Evolutionary conservation across 2,113 vertebrate species (phyloP), one percentile per base, ranked within the genome.

Genomic region (Prionailurus bengalensis): DNA sequence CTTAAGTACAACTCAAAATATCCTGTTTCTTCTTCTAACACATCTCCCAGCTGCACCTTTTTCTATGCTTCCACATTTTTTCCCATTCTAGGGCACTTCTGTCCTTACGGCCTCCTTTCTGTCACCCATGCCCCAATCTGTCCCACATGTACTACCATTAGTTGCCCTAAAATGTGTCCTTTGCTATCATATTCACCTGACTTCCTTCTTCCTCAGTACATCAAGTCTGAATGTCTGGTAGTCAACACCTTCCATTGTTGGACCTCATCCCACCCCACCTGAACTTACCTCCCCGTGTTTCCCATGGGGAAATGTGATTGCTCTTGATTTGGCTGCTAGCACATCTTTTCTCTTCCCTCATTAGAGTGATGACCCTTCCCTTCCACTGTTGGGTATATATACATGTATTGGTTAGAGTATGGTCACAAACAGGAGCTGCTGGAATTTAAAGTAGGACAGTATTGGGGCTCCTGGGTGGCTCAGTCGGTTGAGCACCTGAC

Each of bases 401-500:
- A 13, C 74, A 11, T 51, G 7, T 51, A n/a, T 74, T 81, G 4
- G 4, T 80, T 42, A 80, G 29, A 23, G 55, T 8, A 11, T 27
- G 23, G 9, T 79, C 23, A 86, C 48, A 53, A 70, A 48, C 33
- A 89, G 74, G 58, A 89, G 42, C 70, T 39, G 63, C 21, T 73
- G 39, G 33, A 83, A 36, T 95, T 94, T 84, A 87, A 88, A 25
- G 51, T 45, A 73, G 71, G 71, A 88, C 89, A 61, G n/a, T 58
- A 87, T 61, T 61, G 17, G 58, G 58, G 58, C 7, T 5, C 58
- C 58, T 61, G 58, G 58, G 58, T 61, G 58, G 58, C 58, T 61
- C 23, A 61, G 58, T 23, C 8, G 1, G 21, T 61, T 61, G 23
- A 61, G 58, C 58, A 61, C 23, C 58, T 21, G 21, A 61, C 58